A percentile compares a stretch with the other conserved stretches of the same genome.
Evolutionary conservation across 2,113 vertebrate genomes (phyloP).

Genomic region (Gavia stellata): DNA sequence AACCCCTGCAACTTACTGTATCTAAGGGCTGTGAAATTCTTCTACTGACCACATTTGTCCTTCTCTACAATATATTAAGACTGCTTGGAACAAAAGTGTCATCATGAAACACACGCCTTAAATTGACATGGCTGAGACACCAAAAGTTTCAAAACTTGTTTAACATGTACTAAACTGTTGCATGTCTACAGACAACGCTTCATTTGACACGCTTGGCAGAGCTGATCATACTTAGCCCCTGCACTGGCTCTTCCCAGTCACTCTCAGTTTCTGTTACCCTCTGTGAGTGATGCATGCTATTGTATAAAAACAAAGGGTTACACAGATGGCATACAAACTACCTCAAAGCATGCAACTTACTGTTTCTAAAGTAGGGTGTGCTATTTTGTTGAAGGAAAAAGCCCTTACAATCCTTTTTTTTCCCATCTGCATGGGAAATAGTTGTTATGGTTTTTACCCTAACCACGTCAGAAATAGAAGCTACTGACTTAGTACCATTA

Average conservation of each 20-base stretch:
- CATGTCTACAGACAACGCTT: not conserved
- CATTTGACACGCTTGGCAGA: not conserved
- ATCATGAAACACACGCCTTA: not conserved
- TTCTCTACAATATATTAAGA: not conserved
- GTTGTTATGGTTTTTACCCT: fast-evolving
- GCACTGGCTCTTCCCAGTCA: not conserved
- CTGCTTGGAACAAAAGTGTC: not conserved
- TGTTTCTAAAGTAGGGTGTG: not conserved
- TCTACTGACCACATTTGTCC: not conserved
- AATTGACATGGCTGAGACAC: not conserved
- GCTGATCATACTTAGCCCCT: not conserved
- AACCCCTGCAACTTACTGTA: not conserved
- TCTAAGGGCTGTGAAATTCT: not conserved
- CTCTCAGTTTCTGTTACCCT: not conserved
- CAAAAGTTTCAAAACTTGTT: not conserved
- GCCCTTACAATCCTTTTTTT: not conserved
- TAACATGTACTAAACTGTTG: not conserved
- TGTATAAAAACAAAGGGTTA: not conserved
- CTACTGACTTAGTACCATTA: not conserved
- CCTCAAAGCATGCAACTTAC: not conserved
- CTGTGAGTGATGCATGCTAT: not conserved
- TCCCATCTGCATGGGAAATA: not conserved
- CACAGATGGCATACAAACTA: not conserved
- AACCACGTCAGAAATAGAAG: not conserved
- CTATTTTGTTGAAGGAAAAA: not conserved